Percentiles rank a stretch among this genome's conserved stretches.
Evolutionary conservation across 2,888 invertebrate genomes (phyloP).

Genomic region (Troides oblongomaculatus): DNA sequence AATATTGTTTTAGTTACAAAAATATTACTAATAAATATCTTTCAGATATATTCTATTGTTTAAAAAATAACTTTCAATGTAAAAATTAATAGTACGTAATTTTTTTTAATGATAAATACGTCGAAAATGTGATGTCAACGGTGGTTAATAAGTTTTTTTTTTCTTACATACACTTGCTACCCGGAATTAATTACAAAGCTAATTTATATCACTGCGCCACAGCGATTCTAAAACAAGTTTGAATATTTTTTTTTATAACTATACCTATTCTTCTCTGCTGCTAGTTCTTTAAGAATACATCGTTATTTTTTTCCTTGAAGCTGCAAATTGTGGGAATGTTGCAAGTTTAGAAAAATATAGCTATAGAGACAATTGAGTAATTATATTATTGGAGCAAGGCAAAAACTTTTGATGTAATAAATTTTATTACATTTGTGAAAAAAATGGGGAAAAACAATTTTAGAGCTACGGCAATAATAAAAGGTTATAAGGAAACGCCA

Average conservation of each 20-base stretch:
- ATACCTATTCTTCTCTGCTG: not conserved
- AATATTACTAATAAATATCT: no score
- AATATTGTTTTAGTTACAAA: no score
- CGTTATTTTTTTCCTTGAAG: not conserved
- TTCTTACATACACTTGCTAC: not conserved
- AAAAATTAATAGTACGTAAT: no score
- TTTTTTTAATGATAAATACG: no score
- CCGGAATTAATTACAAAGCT: conserved; percentile 2
- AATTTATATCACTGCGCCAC: not conserved
- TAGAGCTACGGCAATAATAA: not conserved
- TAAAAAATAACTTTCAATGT: no score
- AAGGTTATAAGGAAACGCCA: not conserved
- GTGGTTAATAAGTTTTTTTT: not conserved
- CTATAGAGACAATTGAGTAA: not conserved
- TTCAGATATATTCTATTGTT: no score
- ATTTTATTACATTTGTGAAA: not conserved
- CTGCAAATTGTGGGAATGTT: not conserved
- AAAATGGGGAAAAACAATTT: not conserved
- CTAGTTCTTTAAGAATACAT: not conserved
- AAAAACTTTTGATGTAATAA: not conserved
- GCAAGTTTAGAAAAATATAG: not conserved
- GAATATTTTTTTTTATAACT: not conserved
- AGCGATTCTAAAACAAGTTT: not conserved
- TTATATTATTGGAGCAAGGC: conserved; percentile 6
- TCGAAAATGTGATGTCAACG: not conserved